Evolutionary conservation across 2,888 invertebrate species (phyloP), one percentile per base, ranked within the genome.

Genomic region (Nowickia ferox): DNA sequence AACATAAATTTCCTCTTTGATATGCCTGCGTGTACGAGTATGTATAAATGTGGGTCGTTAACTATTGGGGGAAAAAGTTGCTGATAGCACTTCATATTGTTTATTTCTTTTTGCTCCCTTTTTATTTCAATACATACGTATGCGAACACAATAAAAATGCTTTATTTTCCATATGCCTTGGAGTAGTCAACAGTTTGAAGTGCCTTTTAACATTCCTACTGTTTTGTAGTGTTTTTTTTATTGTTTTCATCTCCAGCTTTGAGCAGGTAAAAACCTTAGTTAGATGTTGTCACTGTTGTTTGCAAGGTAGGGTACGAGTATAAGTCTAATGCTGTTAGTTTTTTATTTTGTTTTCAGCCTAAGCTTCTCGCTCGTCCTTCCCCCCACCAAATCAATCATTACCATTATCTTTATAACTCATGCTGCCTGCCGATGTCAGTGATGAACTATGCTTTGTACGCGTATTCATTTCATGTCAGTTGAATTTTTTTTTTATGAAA

Each of bases 201-300:
- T 74, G 42, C 44, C 6, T 66, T 69, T 48, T 42, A 6, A 22
- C n/a, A 22, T 80, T 30, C 19, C 8, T 19, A 9, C 6, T 77
- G 9, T 65, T 55, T 72, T 48, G 30, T 61, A 46, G 15, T 8
- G 13, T 65, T 15, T 55, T 55, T 69, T 69, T 42, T 40, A 22
- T 55, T 55, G 4, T 63, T 63, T 63, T 15, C 30, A 30, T 30
- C 30, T 30, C 30, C 30, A 30, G 3, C 17, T 46, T n/a, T 17
- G 19, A 55, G 40, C 80, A 75, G 63, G 61, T 82, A 46, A 46
- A 81, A 53, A 10, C 9, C n/a, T n/a, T n/a, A n/a, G 38, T 63
- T 61, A 63, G 19, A 46, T 22, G 15, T 19, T 38, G n/a, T 30
- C 9, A 19, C 46, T 76, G 57, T 48, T 66, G 38, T 30, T 66